Evolutionary conservation across 2,797 vertebrate genomes (phyloP).

Genomic region (Protosalanx chinensis): DNA sequence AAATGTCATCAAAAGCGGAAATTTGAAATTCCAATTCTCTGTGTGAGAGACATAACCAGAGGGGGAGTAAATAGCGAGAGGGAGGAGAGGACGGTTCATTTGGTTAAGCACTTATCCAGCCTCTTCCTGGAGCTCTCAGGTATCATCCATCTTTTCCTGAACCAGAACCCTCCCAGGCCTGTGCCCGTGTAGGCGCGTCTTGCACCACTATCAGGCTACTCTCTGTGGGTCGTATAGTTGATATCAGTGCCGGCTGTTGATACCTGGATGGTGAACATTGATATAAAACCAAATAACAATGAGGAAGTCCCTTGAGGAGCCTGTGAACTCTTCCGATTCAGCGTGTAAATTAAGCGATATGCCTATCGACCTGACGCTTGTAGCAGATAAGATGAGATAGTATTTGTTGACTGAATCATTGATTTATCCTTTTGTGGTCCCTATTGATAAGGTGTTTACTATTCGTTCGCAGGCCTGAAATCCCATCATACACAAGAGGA

Average conservation of each 20-base stretch:
- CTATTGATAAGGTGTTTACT: constrained; percentile 16
- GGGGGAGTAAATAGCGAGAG: constrained; percentile 36
- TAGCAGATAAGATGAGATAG: neutral
- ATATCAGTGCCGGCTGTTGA: constrained; percentile 10
- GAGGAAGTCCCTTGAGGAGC: constrained; percentile 16
- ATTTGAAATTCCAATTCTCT: constrained; percentile 59
- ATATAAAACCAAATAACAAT: constrained; percentile 48
- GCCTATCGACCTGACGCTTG: neutral
- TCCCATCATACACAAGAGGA: constrained; percentile 21
- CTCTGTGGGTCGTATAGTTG: too few species aligned
- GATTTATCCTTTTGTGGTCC: neutral
- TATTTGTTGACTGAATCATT: neutral
- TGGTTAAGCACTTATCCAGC: constrained; percentile 42
- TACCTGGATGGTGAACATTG: constrained; percentile 31
- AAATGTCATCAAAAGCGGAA: constrained; percentile 57
- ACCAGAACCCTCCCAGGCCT: too few species aligned
- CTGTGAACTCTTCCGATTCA: neutral
- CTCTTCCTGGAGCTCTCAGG: constrained; percentile 37
- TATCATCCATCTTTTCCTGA: constrained; percentile 31
- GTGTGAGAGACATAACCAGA: constrained; percentile 50
- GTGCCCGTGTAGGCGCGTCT: constrained; percentile 27
- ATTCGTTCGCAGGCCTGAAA: constrained; percentile 31
- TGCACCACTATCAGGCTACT: too few species aligned
- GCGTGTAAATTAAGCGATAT: too few species aligned
- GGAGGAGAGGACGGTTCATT: constrained; percentile 42